Evolutionary conservation across 2,797 vertebrate genomes (phyloP).

Genomic region (Enteromius radiatus): DNA sequence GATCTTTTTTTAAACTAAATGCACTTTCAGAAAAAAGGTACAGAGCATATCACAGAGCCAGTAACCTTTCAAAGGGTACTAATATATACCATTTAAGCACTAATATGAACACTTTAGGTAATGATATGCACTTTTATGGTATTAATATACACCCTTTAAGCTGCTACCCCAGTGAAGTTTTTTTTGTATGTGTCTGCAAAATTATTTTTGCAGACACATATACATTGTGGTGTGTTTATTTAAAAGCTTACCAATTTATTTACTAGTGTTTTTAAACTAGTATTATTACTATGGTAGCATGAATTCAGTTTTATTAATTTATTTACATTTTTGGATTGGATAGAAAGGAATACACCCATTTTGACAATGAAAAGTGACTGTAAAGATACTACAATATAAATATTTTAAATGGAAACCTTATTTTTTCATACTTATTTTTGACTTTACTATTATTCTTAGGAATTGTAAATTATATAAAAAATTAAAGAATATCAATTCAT

Average conservation of each 20-base stretch:
- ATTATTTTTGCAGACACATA: background rate
- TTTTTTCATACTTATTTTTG: background rate
- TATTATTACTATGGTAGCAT: no score
- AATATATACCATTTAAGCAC: background rate
- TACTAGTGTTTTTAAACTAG: no score
- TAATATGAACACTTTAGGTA: background rate
- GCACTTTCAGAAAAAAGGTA: background rate
- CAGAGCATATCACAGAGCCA: background rate
- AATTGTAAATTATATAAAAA: background rate
- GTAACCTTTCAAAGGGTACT: background rate
- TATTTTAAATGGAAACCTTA: background rate
- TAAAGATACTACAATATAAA: background rate
- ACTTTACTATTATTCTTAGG: background rate
- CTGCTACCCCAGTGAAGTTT: background rate
- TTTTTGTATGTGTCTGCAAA: no score
- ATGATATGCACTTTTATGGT: background rate
- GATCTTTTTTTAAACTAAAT: background rate
- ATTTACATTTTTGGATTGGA: no score
- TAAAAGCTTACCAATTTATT: background rate
- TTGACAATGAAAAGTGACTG: background rate
- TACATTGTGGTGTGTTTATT: background rate
- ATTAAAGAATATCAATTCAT: background rate
- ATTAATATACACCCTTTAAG: background rate
- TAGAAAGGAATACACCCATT: background rate
- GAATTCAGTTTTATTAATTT: background rate